Base-by-base conservation (phyloP, 2,113 vertebrate genomes). In the Daubentonia madagascariensis region DNA sequence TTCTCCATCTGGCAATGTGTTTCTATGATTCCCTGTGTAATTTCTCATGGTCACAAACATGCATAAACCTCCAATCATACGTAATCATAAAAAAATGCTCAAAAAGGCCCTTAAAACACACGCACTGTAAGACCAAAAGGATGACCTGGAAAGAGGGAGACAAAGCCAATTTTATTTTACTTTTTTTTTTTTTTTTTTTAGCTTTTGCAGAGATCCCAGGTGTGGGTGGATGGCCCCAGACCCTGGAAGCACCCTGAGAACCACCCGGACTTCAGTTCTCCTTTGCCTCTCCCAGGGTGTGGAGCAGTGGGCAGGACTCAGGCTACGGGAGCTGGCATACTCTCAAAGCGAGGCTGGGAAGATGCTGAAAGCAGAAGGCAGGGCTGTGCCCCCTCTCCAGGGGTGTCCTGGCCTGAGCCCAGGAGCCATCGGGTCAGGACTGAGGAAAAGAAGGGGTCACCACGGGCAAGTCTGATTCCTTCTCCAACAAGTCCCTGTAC, bases 11-110 rank as follows among this genome's bases (percentile, higher is more conserved):
- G 8, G 72, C 43, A 52, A 45, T 37, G 37, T 32, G 25, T 78
- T 57, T 84, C 57, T 40, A 37, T 50, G 28, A 48, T n/a, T 43
- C 70, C 59, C 18, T 54, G 22, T 40, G 63, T 43, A 59, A 65
- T 52, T 67, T 97, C 75, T 91, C 35, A 84, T 6, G 75, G 92
- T 73, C 25, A 23, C 6, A 43, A 80, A 85, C 43, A 80, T 13
- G n/a, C 57, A 70, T 40, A 57, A 80, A 63, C 23, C 18, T 73
- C 63, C 32, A 91, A 40, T 14, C n/a, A 17, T 8, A 52, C 18
- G 23, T 75, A 70, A 65, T 57, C 32, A 59, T 28, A 81, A 88
- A 50, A 40, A 79, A 54, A 59, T n/a, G 70, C 48, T 50, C 11
- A 92, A 48, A 11, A 57, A 87, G 16, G 8, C 22, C 45, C 30